Evolutionary conservation across 2,797 vertebrate species (phyloP).

Genomic region (Hephaestus fuliginosus): DNA sequence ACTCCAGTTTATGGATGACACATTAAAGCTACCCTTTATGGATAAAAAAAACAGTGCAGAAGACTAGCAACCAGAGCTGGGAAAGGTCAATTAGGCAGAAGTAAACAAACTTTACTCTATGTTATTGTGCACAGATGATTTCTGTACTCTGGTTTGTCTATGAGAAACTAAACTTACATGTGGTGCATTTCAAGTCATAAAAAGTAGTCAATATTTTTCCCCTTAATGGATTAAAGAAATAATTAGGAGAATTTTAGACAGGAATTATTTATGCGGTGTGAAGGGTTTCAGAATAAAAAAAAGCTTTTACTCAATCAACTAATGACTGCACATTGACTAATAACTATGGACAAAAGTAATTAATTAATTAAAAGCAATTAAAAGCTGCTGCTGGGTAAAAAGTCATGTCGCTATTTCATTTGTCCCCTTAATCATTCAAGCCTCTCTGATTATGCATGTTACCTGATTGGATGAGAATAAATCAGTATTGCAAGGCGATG

Average conservation of each 20-base stretch:
- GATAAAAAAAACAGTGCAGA: not conserved
- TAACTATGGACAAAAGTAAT: not conserved
- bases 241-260: not conserved
- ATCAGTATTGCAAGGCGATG: constrained; percentile 25
- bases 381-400: constrained; percentile 11
- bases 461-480: not conserved
- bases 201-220: not conserved
- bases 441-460: not conserved
- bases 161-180: constrained; percentile 1
- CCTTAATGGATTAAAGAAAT: not conserved
- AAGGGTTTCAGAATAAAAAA: not conserved
- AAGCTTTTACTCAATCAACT: not conserved
- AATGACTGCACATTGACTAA: constrained; percentile 1
- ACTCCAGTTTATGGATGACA: constrained; percentile 56
- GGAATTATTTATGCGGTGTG: not conserved
- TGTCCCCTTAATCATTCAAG: not conserved
- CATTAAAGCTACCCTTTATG: not conserved
- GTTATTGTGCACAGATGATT: not conserved
- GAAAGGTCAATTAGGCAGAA: not conserved
- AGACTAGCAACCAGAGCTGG: not conserved
- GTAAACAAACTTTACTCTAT: not conserved
- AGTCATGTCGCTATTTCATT: not conserved
- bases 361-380: constrained; percentile 19
- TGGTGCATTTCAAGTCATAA: not conserved
- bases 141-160: not conserved